phyloP scores from a whole-genome alignment of 2,797 vertebrate genomes.

The Psittacula echo region DNA sequence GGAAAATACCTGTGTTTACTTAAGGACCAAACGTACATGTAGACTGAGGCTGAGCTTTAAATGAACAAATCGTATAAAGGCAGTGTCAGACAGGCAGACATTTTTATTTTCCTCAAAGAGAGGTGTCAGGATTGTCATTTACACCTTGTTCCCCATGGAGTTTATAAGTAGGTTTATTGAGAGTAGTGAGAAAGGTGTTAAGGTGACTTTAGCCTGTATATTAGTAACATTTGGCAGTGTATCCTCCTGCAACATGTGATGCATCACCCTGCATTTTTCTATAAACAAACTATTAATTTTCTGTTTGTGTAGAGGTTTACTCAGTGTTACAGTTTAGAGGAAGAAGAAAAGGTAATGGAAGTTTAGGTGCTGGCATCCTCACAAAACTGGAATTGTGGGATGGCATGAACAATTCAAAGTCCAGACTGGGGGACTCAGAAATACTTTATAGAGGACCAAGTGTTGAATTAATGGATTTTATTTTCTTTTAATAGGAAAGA shows the following conservation, averaged over 20 bases:
- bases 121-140: background rate
- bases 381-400: background rate
- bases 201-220: background rate
- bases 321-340: background rate
- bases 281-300: background rate
- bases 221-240: background rate
- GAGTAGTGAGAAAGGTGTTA: background rate
- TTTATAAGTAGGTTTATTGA: background rate
- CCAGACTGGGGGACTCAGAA: background rate
- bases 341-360: background rate
- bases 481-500: background rate
- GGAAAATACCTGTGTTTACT: background rate
- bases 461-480: background rate
- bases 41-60: background rate
- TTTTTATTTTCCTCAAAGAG: background rate
- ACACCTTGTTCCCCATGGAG: background rate
- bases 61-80: background rate
- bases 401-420: background rate
- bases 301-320: background rate
- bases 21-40: rapidly evolving
- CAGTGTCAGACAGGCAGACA: background rate
- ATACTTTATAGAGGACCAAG: background rate
- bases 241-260: background rate
- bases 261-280: background rate
- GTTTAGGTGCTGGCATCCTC: background rate